phyloP scores from a whole-genome alignment of 2,888 invertebrate genomes.

The Resseliella maxima region DNA sequence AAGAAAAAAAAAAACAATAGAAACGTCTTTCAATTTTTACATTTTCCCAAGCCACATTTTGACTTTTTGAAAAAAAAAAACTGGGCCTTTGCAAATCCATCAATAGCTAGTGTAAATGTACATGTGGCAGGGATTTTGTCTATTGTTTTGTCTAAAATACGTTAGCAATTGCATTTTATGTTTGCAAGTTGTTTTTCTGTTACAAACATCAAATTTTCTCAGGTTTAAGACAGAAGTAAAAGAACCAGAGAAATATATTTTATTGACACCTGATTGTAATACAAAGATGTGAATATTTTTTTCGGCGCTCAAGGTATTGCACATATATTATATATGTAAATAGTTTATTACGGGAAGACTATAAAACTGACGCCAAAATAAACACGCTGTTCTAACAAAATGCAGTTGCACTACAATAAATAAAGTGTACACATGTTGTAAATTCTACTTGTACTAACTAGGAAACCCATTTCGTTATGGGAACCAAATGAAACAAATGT shows the following conservation, averaged over 20 bases:
- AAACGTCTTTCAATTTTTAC: background rate
- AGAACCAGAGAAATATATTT: background rate
- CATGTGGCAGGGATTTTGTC: slow-evolving; percentile 1
- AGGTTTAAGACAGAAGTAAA: background rate
- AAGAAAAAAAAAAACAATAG: background rate
- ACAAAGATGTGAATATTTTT: background rate
- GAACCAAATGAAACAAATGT: slow-evolving; percentile 25
- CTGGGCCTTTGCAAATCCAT: slow-evolving; percentile 32
- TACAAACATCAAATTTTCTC: background rate
- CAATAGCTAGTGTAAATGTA: background rate
- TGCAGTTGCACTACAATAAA: slow-evolving; percentile 19
- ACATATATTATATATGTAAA: slow-evolving; percentile 38
- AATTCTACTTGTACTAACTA: background rate
- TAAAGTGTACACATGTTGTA: slow-evolving; percentile 17
- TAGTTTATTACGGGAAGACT: background rate
- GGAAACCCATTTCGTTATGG: slow-evolving; percentile 40
- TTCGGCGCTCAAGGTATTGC: slow-evolving; percentile 23
- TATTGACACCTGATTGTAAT: slow-evolving; percentile 17
- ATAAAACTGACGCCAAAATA: slow-evolving; percentile 9
- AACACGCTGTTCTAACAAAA: background rate
- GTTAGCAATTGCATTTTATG: background rate
- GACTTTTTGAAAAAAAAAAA: slow-evolving; percentile 34
- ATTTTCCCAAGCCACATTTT: slow-evolving; percentile 45
- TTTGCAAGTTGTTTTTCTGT: background rate
- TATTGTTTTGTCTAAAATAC: slow-evolving; percentile 6